Conservation (phyloP, 2,113 vertebrate genomes). For the Terrapene triunguis region DNA sequence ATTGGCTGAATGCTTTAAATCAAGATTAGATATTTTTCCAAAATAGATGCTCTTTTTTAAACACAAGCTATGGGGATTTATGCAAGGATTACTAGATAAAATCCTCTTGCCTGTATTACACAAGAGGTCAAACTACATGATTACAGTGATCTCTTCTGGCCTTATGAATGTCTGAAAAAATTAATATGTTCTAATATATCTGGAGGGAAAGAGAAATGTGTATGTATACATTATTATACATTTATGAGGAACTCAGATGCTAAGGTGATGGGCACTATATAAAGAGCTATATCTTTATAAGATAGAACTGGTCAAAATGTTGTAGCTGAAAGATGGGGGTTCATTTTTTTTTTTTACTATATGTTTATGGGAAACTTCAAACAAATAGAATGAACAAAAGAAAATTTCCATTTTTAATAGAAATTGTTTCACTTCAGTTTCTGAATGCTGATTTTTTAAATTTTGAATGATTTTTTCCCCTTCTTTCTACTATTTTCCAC, state of each 20-base stretch:
- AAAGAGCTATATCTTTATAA: neutral
- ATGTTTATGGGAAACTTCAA: neutral
- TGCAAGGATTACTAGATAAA: neutral
- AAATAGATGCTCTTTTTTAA: neutral
- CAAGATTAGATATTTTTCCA: neutral
- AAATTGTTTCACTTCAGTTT: neutral
- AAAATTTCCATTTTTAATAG: neutral
- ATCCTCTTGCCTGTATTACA: neutral
- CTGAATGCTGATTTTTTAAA: accelerated
- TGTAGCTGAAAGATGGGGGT: neutral
- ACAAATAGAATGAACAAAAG: neutral
- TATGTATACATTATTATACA: neutral
- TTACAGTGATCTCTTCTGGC: neutral
- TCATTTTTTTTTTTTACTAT: neutral
- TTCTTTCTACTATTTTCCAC: accelerated
- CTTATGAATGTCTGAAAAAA: neutral
- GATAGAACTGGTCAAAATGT: neutral
- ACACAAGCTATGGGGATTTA: neutral
- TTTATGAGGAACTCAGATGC: neutral
- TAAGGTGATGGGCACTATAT: neutral
- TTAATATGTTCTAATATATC: neutral
- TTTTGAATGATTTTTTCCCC: neutral
- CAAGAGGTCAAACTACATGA: neutral
- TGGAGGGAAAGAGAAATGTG: neutral
- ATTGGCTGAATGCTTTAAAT: neutral